Base-by-base conservation (phyloP, 92 coral and sea anemone genomes). In the Palythoa heliodiscus region DNA sequence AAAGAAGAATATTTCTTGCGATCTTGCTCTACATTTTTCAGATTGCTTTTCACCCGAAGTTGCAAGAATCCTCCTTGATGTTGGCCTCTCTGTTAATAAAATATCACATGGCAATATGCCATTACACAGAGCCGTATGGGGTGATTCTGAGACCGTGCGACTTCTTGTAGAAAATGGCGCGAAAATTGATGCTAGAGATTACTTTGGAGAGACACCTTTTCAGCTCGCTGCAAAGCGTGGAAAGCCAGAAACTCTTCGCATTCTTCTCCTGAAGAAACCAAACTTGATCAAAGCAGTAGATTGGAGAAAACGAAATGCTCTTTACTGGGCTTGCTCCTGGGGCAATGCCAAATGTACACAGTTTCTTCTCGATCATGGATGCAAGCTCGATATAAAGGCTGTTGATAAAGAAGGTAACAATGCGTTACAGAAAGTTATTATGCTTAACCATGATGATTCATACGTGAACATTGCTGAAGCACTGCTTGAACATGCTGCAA, bases 321-420 rank as follows among this genome's bases (percentile, higher is more conserved):
- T 79, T 40, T 25, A 60, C 37, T 63, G 29, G 84, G 71, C 84
- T 58, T 22, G 22, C 52, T 39, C 40, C 66, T 13, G 75, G 52
- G 39, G 72, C 84, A 68, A 61, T 1, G 37, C 60, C 38, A 72
- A 79, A 29, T 79, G 37, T 39, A 52, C 61, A 52, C 84, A 39
- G 84, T 79, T 79, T 58, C 84, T 79, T 29, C 84, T 79, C 13
- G 73, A 79, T 17, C 73, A 61, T 63, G 84, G 84, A 23, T 50
- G 84, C 24, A 39, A 71, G 52, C 43, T 71, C 52, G 84, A 79
- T 61, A 0, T 79, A 17, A 61, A 14, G 73, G 52, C 23, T 24
- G 17, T 22, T 1, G 67, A 79, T 54, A 37, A 58, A 61, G 14
- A 79, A 9, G 84, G 84, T n/a, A 58, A 79, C 73, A 79, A 29